Percentiles rank a stretch among this genome's conserved stretches.
Evolutionary conservation across 2,113 vertebrate species (phyloP).

Genomic region (Gracilinanus agilis): DNA sequence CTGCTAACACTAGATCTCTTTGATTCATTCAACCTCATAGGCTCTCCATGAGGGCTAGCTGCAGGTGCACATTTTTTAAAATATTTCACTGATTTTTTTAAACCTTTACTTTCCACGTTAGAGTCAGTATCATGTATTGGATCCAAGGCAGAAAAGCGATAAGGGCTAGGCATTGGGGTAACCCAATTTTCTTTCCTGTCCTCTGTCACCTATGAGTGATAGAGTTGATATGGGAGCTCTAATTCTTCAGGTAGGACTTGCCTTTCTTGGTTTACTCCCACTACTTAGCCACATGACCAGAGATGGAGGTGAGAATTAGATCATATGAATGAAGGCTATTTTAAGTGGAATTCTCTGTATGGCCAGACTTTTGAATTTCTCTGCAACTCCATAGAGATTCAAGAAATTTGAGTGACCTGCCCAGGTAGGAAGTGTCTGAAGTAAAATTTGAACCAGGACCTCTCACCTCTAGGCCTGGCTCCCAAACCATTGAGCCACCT

Average conservation of each 20-base stretch:
- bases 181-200: constrained; percentile 39
- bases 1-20: neutral
- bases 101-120: too few relatives aligned
- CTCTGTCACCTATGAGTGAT: constrained; percentile 58
- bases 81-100: neutral
- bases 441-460: too few relatives aligned
- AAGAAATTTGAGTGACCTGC: constrained; percentile 74
- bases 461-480: too few relatives aligned
- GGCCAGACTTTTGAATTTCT: constrained; percentile 76
- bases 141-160: too few relatives aligned
- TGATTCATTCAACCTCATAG: neutral
- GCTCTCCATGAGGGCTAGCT: neutral
- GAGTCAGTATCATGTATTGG: too few relatives aligned
- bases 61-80: neutral
- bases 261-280: constrained; percentile 69
- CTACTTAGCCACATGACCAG: constrained; percentile 60
- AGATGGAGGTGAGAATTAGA: constrained; percentile 43
- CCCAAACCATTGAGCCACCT: too few relatives aligned
- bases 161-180: too few relatives aligned
- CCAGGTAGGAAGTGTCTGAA: too few relatives aligned
- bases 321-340: constrained; percentile 70
- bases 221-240: constrained; percentile 50
- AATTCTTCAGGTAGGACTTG: constrained; percentile 67
- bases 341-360: constrained; percentile 76
- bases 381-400: constrained; percentile 53